Conservation (phyloP, 2,113 vertebrate species). For the Lontra canadensis region DNA sequence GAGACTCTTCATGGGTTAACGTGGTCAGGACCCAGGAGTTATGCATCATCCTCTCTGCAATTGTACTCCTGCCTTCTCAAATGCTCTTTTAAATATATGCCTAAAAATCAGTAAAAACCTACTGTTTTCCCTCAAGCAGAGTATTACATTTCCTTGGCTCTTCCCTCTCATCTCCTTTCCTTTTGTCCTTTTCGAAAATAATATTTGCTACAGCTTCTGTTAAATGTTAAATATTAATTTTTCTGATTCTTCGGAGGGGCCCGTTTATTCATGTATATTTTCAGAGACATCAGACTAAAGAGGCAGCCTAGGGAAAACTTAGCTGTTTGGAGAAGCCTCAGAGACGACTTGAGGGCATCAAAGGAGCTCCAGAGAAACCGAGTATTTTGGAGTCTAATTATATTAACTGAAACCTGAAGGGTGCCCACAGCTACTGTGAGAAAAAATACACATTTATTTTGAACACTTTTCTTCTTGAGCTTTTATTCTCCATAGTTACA, state of each 20-base stretch:
- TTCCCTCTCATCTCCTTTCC: background rate
- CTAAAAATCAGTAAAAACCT: background rate
- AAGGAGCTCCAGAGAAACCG: background rate
- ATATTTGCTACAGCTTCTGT: background rate
- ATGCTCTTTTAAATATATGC: background rate
- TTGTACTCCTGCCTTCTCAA: background rate
- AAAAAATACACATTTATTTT: slow-evolving; percentile 19
- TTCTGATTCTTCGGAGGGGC: background rate
- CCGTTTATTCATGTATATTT: slow-evolving; percentile 20
- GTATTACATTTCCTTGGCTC: background rate
- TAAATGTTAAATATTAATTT: slow-evolving; percentile 36
- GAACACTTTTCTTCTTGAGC: background rate
- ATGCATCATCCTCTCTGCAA: background rate
- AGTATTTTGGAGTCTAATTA: slow-evolving; percentile 33
- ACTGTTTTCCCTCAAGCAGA: background rate
- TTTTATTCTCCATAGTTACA: background rate
- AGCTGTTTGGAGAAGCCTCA: background rate
- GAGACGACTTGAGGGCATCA: background rate
- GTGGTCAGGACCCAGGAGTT: background rate
- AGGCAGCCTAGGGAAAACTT: background rate
- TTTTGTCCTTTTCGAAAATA: background rate
- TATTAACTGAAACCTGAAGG: slow-evolving; percentile 16
- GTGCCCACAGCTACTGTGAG: slow-evolving; percentile 3
- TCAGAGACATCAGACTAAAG: slow-evolving; percentile 29
- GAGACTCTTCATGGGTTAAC: background rate